phyloP scores from a whole-genome alignment of 2,888 invertebrate genomes.

The Diaperis boleti region DNA sequence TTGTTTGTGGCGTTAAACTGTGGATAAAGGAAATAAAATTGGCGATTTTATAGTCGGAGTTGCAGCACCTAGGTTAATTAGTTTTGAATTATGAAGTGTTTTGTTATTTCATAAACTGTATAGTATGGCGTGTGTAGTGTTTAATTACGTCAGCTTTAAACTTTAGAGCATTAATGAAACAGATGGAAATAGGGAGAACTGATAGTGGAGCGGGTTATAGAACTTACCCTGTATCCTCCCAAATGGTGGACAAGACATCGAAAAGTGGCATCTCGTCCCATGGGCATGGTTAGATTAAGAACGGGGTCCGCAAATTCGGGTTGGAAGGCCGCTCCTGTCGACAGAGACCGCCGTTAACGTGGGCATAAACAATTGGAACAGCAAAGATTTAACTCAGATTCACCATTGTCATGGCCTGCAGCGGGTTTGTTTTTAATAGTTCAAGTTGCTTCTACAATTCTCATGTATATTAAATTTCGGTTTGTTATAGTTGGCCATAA shows the following conservation, averaged over 20 bases:
- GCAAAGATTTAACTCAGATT: too few species aligned
- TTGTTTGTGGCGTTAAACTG: conserved; percentile 28
- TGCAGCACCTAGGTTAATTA: conserved; percentile 11
- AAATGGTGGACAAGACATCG: conserved; percentile 88
- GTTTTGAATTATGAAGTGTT: conserved; percentile 28
- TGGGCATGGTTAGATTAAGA: conserved; percentile 84
- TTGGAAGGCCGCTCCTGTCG: conserved; percentile 72
- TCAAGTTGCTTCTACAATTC: too few species aligned
- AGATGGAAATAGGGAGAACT: conserved; percentile 29
- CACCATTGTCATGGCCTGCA: too few species aligned
- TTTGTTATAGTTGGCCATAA: too few species aligned
- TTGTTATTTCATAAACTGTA: conserved; percentile 14
- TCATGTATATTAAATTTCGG: too few species aligned
- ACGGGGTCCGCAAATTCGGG: conserved; percentile 89
- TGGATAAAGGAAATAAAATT: conserved; percentile 28
- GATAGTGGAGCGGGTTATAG: conserved; percentile 25
- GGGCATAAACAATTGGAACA: conserved; percentile 28
- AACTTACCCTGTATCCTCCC: conserved; percentile 88
- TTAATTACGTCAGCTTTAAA: conserved; percentile 30
- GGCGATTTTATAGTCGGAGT: conserved; percentile 10
- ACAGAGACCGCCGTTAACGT: conserved; percentile 43
- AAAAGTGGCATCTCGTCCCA: conserved; percentile 89
- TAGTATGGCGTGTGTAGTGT: conserved; percentile 18
- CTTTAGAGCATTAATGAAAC: conserved; percentile 31
- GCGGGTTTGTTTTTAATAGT: too few species aligned